Conservation (phyloP, 2,888 invertebrate species). For the Germaria angustata region DNA sequence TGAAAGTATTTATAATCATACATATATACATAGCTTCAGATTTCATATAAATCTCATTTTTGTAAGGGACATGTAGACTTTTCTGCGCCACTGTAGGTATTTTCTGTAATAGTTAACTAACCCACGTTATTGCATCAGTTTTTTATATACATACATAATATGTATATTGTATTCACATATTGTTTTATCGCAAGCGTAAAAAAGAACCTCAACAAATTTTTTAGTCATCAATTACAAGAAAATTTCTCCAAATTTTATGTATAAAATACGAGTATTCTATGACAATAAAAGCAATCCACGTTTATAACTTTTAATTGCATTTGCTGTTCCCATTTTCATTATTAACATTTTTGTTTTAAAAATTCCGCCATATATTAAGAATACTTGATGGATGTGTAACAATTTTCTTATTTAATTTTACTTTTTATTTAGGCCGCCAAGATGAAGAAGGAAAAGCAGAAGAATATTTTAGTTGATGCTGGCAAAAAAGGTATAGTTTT, state of each 20-base stretch:
- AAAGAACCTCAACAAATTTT: neutral
- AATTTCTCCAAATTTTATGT: neutral
- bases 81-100: too few species aligned
- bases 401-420: constrained; percentile 3
- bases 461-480: constrained; percentile 80
- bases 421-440: constrained; percentile 82
- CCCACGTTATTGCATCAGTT: constrained; percentile 56
- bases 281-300: constrained; percentile 17
- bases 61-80: too few species aligned
- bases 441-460: constrained; percentile 85
- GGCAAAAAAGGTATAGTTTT: constrained; percentile 75
- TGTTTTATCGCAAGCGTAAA: neutral
- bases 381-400: neutral
- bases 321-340: neutral
- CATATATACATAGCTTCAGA: too few species aligned
- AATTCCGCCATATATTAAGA: too few species aligned
- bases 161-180: neutral
- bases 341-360: neutral
- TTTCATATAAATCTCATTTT: too few species aligned
- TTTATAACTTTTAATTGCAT: neutral
- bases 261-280: too few species aligned
- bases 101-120: too few species aligned
- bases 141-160: constrained; percentile 11
- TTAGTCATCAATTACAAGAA: constrained; percentile 50
- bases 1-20: too few species aligned